Percentiles rank a stretch among this genome's conserved stretches.
Conservation (phyloP, 2,888 invertebrate species). For the Torymus tubicola region DNA sequence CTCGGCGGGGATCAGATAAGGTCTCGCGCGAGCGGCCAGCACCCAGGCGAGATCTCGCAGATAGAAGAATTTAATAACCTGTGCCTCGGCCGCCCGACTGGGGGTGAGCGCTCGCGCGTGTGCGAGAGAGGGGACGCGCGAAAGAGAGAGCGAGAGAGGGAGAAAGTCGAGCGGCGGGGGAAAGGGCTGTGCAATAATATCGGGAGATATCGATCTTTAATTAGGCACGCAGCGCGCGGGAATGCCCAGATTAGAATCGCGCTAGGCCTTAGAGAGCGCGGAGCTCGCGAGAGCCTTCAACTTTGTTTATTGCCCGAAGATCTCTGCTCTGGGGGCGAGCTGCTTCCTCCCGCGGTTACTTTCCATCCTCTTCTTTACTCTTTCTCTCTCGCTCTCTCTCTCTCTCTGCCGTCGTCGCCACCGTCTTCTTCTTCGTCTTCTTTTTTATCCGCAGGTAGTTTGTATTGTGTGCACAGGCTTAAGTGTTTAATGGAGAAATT, state of each 20-base stretch:
- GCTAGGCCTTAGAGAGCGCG: constrained; percentile 25
- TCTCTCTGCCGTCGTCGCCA: constrained; percentile 42
- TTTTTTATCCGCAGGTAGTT: background rate
- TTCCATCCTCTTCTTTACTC: background rate
- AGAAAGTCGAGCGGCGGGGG: background rate
- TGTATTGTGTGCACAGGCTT: constrained; percentile 9
- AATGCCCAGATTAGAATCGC: constrained; percentile 53
- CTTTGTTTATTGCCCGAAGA: constrained; percentile 38
- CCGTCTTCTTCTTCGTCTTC: background rate
- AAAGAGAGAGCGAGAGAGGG: constrained; percentile 32
- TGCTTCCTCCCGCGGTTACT: no score
- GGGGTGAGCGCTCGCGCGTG: background rate
- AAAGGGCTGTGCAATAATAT: constrained; percentile 75
- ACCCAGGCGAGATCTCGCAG: constrained; percentile 71
- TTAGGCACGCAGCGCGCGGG: constrained; percentile 76
- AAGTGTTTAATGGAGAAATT: constrained; percentile 29
- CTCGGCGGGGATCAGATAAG: constrained; percentile 46
- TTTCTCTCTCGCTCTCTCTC: constrained; percentile 34
- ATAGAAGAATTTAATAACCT: constrained; percentile 76
- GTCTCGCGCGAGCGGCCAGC: constrained; percentile 63
- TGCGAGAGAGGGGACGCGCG: background rate
- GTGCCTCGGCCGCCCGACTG: constrained; percentile 48
- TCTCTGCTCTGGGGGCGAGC: no score
- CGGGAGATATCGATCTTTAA: constrained; percentile 77
- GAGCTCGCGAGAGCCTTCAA: background rate